Evolutionary conservation across 64 coral and sea anemone species (phyloP).

Genomic region (Stylophora pistillata): DNA sequence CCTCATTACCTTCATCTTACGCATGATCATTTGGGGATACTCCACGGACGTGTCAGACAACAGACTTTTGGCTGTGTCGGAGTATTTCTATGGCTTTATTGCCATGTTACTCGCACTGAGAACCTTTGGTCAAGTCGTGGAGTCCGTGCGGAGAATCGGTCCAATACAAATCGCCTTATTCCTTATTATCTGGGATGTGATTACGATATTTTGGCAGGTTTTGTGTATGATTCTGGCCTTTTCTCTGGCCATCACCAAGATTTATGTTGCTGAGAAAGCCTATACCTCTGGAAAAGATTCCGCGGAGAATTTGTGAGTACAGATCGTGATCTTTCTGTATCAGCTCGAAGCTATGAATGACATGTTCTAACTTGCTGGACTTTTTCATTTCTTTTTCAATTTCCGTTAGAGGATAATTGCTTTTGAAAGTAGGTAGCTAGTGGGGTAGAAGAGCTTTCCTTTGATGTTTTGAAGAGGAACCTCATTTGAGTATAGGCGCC

Average conservation of each 20-base stretch:
- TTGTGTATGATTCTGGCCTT: constrained; percentile 11
- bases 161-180: constrained; percentile 24
- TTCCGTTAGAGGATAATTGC: too few relatives aligned
- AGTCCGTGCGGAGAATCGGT: not conserved
- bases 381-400: too few relatives aligned
- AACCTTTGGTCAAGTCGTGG: constrained; percentile 24
- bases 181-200: not conserved
- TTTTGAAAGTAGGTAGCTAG: too few relatives aligned
- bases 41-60: not conserved
- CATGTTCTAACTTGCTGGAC: too few relatives aligned
- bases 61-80: not conserved
- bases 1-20: not conserved
- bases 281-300: not conserved
- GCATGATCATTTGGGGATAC: not conserved
- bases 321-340: not conserved
- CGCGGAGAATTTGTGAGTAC: not conserved
- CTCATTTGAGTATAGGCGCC: too few relatives aligned
- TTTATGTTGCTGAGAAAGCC: constrained; percentile 5
- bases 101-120: constrained; percentile 7
- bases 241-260: constrained; percentile 11
- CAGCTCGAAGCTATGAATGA: not conserved
- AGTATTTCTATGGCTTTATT: constrained; percentile 16
- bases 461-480: too few relatives aligned
- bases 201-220: constrained; percentile 19
- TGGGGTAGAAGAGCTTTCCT: too few relatives aligned